Conservation (phyloP, 2,888 invertebrate species). For the Phyllotreta striolata region DNA sequence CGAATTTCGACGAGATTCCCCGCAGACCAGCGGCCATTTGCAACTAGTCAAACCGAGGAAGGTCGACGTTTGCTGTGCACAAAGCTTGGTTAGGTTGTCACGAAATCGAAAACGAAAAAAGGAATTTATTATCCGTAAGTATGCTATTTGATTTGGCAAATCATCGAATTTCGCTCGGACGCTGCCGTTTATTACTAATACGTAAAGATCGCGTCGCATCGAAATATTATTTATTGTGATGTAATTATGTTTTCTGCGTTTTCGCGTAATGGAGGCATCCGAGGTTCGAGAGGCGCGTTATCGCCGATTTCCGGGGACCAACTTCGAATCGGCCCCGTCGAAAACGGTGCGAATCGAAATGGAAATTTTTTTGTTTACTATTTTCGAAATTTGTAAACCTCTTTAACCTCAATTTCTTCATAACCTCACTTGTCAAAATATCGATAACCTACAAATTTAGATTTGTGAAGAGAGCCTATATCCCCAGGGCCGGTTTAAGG, state of each 20-base stretch:
- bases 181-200: constrained; percentile 16
- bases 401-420: constrained; percentile 61
- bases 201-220: too few species aligned
- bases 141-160: constrained; percentile 35
- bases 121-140: constrained; percentile 55
- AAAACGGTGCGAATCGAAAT: too few species aligned
- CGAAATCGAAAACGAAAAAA: constrained; percentile 54
- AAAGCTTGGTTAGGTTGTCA: constrained; percentile 62
- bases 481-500: background rate
- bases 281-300: constrained; percentile 53
- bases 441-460: constrained; percentile 52
- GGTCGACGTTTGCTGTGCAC: constrained; percentile 59
- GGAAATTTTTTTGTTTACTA: constrained; percentile 57
- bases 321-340: too few species aligned
- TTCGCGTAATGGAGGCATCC: constrained; percentile 53
- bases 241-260: constrained; percentile 56
- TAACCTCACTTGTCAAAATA: constrained; percentile 63
- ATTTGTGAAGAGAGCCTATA: constrained; percentile 30
- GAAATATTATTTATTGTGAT: constrained; percentile 48
- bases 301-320: too few species aligned
- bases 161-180: constrained; percentile 1
- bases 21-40: constrained; percentile 55
- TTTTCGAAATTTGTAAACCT: constrained; percentile 57
- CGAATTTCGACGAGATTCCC: constrained; percentile 18
- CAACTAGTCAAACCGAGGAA: constrained; percentile 48